Conservation (phyloP, 2,888 invertebrate species). For the Caenorhabditis japonica region DNA sequence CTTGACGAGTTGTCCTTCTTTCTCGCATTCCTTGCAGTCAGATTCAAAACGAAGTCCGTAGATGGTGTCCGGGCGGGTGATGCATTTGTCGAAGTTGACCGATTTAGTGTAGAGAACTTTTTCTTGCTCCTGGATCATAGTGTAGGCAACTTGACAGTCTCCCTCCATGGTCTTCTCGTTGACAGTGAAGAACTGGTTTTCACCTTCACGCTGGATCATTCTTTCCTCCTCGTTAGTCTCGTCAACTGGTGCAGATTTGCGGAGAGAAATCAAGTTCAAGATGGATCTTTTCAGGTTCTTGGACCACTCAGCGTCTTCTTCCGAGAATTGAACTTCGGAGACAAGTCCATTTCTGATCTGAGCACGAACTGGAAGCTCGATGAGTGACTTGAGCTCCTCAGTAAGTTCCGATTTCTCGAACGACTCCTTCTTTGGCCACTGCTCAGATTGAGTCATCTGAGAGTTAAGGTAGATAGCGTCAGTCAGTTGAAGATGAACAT, state of each 20-base stretch:
- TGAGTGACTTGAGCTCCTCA: slow-evolving; percentile 43
- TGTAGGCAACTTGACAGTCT: slow-evolving; percentile 68
- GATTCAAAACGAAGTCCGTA: slow-evolving; percentile 57
- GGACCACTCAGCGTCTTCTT: slow-evolving; percentile 69
- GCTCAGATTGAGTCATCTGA: slow-evolving; percentile 33
- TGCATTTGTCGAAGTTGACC: slow-evolving; percentile 78
- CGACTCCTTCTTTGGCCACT: slow-evolving; percentile 37
- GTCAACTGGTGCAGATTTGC: slow-evolving; percentile 42
- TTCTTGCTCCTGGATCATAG: slow-evolving; percentile 46
- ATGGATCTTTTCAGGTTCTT: slow-evolving; percentile 73
- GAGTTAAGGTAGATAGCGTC: slow-evolving; percentile 36
- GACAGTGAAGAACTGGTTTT: slow-evolving; percentile 42
- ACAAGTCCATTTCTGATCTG: slow-evolving; percentile 54
- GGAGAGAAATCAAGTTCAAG: slow-evolving; percentile 70
- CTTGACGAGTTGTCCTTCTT: slow-evolving; percentile 37
- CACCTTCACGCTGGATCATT: slow-evolving; percentile 12
- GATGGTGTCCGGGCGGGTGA: slow-evolving; percentile 67
- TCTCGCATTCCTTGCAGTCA: slow-evolving; percentile 55
- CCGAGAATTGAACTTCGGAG: slow-evolving; percentile 64
- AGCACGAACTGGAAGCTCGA: slow-evolving; percentile 61
- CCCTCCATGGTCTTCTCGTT: slow-evolving; percentile 70
- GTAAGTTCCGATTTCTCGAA: slow-evolving; percentile 61
- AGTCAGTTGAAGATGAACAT: slow-evolving; percentile 43
- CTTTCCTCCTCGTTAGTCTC: slow-evolving; percentile 27
- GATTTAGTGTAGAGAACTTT: slow-evolving; percentile 62